Conservation (phyloP, 1,140 invertebrate genomes). For the Tetramorium simillimum region DNA sequence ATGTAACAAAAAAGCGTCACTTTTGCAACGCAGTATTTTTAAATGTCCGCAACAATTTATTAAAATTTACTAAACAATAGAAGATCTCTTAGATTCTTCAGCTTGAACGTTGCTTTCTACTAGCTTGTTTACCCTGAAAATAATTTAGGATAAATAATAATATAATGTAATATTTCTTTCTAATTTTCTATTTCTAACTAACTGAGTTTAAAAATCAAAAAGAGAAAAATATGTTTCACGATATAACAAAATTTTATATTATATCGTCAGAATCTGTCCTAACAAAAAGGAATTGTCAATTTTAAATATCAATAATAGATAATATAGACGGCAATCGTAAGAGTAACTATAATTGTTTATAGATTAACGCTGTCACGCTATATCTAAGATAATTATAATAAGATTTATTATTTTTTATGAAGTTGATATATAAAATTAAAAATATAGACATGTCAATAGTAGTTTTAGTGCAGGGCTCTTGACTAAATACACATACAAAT, state of each 20-base stretch:
- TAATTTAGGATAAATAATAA: background rate
- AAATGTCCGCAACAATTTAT: background rate
- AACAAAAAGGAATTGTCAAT: conserved; percentile 38
- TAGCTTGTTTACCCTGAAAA: background rate
- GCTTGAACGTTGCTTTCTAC: background rate
- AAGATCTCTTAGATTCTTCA: background rate
- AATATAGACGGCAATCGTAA: conserved; percentile 35
- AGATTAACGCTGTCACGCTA: background rate
- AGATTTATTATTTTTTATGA: conserved; percentile 52
- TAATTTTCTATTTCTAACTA: background rate
- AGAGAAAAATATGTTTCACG: background rate
- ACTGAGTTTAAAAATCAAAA: background rate
- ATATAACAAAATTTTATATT: conserved; percentile 20
- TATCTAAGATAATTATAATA: conserved; percentile 40
- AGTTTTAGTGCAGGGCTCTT: conserved; percentile 43
- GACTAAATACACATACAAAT: conserved; percentile 40
- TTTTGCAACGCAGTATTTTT: conserved; percentile 34
- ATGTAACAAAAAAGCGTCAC: conserved; percentile 9
- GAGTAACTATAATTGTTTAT: conserved; percentile 44
- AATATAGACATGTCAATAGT: conserved; percentile 41
- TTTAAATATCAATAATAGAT: conserved; percentile 26
- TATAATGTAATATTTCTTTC: background rate
- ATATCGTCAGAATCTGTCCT: conserved; percentile 1
- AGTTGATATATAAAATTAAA: conserved; percentile 44
- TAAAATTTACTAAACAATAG: background rate